Percentiles rank a stretch among this genome's conserved stretches.
Evolutionary conservation across 2,888 invertebrate species (phyloP).

Genomic region (Xiphydria camelus): DNA sequence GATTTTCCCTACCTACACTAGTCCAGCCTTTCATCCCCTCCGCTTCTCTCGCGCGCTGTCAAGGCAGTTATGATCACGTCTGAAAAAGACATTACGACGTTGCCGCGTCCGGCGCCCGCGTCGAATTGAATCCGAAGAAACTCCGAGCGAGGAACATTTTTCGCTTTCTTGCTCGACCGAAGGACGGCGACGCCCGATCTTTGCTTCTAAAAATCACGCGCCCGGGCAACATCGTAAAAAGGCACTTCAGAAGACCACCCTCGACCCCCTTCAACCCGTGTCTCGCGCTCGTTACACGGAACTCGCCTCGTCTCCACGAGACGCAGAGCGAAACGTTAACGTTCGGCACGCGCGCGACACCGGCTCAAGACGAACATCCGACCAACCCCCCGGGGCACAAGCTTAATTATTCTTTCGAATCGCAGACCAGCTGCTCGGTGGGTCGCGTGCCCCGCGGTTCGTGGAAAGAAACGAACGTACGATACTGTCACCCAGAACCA

Average conservation of each 20-base stretch:
- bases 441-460: slow-evolving; percentile 35
- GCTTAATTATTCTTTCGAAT: slow-evolving; percentile 23
- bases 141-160: not conserved
- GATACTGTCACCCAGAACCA: not conserved
- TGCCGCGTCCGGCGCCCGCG: not conserved
- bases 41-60: not conserved
- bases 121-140: not conserved
- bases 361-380: too few relatives aligned
- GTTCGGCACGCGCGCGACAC: too few relatives aligned
- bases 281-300: too few relatives aligned
- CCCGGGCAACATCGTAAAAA: slow-evolving; percentile 1
- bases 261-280: not conserved
- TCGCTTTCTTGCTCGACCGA: not conserved
- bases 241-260: not conserved
- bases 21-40: not conserved
- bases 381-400: not conserved
- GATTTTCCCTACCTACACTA: not conserved
- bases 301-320: too few relatives aligned
- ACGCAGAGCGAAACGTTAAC: too few relatives aligned
- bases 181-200: not conserved
- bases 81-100: not conserved
- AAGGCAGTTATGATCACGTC: not conserved
- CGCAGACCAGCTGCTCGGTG: slow-evolving; percentile 57
- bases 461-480: slow-evolving; percentile 3
- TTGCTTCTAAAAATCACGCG: not conserved